phyloP scores from a whole-genome alignment of 2,797 vertebrate species.

The Bradypus variegatus region DNA sequence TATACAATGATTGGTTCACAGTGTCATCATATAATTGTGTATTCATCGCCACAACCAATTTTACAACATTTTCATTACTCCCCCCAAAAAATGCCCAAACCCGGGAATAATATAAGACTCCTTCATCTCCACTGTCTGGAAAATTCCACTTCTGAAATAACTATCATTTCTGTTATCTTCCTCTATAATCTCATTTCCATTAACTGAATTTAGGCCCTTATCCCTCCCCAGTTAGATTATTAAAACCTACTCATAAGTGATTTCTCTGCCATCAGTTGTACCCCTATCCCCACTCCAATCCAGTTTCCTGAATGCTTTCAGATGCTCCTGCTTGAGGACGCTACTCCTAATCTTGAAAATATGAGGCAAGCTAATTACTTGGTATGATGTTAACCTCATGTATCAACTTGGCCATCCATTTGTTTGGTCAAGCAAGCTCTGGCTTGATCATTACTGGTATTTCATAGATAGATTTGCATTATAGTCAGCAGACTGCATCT shows the following conservation, averaged over 20 bases:
- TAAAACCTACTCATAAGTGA: neutral
- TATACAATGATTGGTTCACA: too few species aligned
- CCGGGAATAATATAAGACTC: neutral
- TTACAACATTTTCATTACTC: too few species aligned
- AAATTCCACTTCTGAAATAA: constrained; percentile 22
- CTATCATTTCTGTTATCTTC: neutral
- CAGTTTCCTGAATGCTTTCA: neutral
- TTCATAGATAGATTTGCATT: too few species aligned
- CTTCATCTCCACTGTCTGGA: neutral
- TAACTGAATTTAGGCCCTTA: neutral
- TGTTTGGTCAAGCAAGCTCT: too few species aligned
- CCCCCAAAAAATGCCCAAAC: neutral
- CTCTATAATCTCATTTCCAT: neutral
- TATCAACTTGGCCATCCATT: too few species aligned
- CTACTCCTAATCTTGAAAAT: constrained; percentile 24
- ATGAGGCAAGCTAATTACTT: constrained; percentile 13
- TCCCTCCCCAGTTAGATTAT: neutral
- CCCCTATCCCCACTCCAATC: neutral
- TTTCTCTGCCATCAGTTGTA: neutral
- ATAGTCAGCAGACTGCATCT: too few species aligned
- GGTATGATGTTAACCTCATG: too few species aligned
- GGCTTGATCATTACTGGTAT: too few species aligned
- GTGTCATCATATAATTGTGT: too few species aligned
- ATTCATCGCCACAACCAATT: too few species aligned
- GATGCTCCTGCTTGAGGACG: neutral